A percentile compares a stretch with the other conserved stretches of the same genome.
Evolutionary conservation across 30 jellyfish, hydroid and myxozoan genomes (phyloP).

Genomic region (Turritopsis rubra): DNA sequence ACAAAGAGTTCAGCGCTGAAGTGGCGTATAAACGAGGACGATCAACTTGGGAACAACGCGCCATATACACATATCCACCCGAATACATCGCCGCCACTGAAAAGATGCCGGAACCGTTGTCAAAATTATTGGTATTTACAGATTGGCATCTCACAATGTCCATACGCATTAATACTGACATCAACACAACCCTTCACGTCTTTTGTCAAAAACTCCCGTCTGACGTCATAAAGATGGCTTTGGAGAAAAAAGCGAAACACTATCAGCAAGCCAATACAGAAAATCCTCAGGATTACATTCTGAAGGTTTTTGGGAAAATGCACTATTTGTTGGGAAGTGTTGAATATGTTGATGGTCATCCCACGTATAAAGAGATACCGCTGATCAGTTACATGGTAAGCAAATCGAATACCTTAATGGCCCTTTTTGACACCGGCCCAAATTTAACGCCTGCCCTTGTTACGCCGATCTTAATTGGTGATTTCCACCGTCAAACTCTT

Average conservation of each 20-base stretch:
- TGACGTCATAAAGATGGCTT: constrained; percentile 30
- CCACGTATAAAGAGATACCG: constrained; percentile 8
- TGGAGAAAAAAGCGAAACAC: constrained; percentile 37
- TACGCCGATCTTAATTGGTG: too few species aligned
- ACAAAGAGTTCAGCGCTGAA: constrained; percentile 38
- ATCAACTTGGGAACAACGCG: constrained; percentile 69
- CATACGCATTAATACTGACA: constrained; percentile 11
- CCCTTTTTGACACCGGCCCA: too few species aligned
- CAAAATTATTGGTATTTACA: background rate
- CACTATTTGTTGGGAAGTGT: constrained; percentile 45
- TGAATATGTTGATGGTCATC: constrained; percentile 36
- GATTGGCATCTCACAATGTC: constrained; percentile 5
- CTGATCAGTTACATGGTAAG: constrained; percentile 47
- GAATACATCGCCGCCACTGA: constrained; percentile 48
- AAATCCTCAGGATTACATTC: constrained; percentile 45
- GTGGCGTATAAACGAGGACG: constrained; percentile 49
- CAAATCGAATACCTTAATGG: background rate
- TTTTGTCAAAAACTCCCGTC: constrained; percentile 27
- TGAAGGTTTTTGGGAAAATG: constrained; percentile 45
- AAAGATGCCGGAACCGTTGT: constrained; percentile 43
- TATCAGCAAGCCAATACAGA: constrained; percentile 20
- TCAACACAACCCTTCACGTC: constrained; percentile 30
- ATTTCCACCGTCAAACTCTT: too few species aligned
- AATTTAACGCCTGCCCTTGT: too few species aligned
- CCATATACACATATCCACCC: constrained; percentile 82